These are phyloP conservation scores for Eulithis prunata DNA, from an alignment of 2,888 invertebrate genomes.

Conservation along the genomic window DNA sequence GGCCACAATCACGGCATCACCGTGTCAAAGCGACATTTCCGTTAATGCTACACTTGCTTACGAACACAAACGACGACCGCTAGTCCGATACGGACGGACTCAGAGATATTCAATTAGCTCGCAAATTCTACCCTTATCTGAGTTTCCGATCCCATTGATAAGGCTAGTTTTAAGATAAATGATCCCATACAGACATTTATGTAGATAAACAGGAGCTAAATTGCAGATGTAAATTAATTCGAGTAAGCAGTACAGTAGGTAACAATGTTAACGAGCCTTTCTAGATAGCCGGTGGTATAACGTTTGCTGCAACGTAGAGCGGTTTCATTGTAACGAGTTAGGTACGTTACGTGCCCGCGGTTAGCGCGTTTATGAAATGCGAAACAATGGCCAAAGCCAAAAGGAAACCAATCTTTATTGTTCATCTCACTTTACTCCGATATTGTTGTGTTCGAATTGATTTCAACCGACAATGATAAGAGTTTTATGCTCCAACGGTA, in stretches of 20 bases:
- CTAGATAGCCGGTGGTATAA: constrained; percentile 44
- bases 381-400: constrained; percentile 68
- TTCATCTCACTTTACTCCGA: constrained; percentile 67
- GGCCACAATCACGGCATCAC: constrained; percentile 39
- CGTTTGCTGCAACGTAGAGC: constrained; percentile 36
- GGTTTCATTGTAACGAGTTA: constrained; percentile 39
- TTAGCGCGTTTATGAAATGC: constrained; percentile 65
- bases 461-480: constrained; percentile 70
- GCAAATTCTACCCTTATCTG: constrained; percentile 31
- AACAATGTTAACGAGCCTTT: constrained; percentile 47
- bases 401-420: constrained; percentile 73
- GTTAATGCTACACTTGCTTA: constrained; percentile 38
- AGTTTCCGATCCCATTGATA: constrained; percentile 40
- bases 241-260: constrained; percentile 43
- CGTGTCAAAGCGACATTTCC: constrained; percentile 42
- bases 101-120: constrained; percentile 37
- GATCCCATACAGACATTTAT: constrained; percentile 37
- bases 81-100: constrained; percentile 35
- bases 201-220: constrained; percentile 36
- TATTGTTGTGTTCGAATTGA: constrained; percentile 72
- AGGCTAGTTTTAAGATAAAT: constrained; percentile 38
- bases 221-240: constrained; percentile 40
- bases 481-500: constrained; percentile 75
- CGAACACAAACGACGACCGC: constrained; percentile 37
- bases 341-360: constrained; percentile 51